These are phyloP conservation scores for Dicrostonyx torquatus DNA, from an alignment of 2,797 vertebrate genomes.

Conservation along the genomic window DNA sequence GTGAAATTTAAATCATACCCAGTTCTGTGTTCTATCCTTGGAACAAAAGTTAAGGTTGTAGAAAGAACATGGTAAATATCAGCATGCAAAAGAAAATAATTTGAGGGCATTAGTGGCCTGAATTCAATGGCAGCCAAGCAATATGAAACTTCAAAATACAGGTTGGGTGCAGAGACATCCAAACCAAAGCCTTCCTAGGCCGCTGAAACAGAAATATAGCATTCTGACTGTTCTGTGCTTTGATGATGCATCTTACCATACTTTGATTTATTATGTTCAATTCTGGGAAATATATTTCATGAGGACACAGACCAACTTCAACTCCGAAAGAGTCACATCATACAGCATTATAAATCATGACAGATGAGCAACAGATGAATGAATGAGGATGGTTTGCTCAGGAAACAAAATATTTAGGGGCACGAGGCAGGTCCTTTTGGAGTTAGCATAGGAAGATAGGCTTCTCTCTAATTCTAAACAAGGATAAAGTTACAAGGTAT, in stretches of 20 bases:
- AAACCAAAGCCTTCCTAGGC: slow-evolving; percentile 14
- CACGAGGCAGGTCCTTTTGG: slow-evolving; percentile 40
- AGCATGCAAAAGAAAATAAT: slow-evolving; percentile 25
- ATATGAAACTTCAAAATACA: slow-evolving; percentile 42
- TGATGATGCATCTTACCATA: slow-evolving; percentile 66
- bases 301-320: slow-evolving; percentile 70
- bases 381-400: slow-evolving; percentile 57
- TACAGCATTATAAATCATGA: slow-evolving; percentile 69
- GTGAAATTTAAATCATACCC: slow-evolving; percentile 47
- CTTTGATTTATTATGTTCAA: slow-evolving; percentile 74
- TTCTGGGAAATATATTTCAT: slow-evolving; percentile 75
- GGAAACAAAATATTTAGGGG: slow-evolving; percentile 69
- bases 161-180: not conserved
- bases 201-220: slow-evolving; percentile 69
- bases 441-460: slow-evolving; percentile 30
- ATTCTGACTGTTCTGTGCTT: slow-evolving; percentile 60
- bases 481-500: slow-evolving; percentile 53
- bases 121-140: slow-evolving; percentile 41
- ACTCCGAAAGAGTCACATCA: slow-evolving; percentile 52
- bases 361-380: slow-evolving; percentile 21
- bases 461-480: slow-evolving; percentile 49
- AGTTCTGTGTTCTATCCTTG: slow-evolving; percentile 45
- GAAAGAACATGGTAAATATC: slow-evolving; percentile 53
- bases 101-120: slow-evolving; percentile 42
- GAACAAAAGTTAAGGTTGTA: slow-evolving; percentile 36